Percentiles rank a stretch among this genome's conserved stretches.
These are phyloP conservation scores for Catajapyx aquilonaris DNA, from an alignment of 1,140 invertebrate genomes.

Conservation along the genomic window DNA sequence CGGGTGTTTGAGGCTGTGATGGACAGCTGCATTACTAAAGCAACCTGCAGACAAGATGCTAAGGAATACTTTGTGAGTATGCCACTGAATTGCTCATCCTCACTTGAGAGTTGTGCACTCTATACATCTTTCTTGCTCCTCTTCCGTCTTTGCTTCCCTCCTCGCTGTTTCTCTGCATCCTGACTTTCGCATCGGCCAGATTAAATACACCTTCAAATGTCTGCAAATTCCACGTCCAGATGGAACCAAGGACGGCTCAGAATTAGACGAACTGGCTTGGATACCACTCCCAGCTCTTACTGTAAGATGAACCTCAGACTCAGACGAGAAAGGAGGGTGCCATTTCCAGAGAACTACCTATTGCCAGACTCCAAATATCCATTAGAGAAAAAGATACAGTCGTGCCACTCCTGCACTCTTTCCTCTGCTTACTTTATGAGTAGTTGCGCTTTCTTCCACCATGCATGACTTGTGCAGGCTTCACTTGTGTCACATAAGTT, in stretches of 20 bases:
- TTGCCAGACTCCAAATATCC: constrained; percentile 34
- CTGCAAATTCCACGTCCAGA: constrained; percentile 37
- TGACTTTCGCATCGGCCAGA: constrained; percentile 20
- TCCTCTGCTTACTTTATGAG: too few relatives aligned
- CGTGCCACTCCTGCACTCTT: too few relatives aligned
- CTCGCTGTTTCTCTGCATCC: background rate
- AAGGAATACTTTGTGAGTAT: constrained; percentile 54
- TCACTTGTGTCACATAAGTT: too few relatives aligned
- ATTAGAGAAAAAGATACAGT: constrained; percentile 25
- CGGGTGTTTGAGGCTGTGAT: constrained; percentile 54
- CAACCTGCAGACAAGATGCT: constrained; percentile 58
- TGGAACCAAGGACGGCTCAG: constrained; percentile 33
- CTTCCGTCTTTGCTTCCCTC: background rate
- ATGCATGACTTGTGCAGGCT: too few relatives aligned
- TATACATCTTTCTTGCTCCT: constrained; percentile 3
- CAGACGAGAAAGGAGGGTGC: constrained; percentile 4
- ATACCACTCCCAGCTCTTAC: constrained; percentile 45
- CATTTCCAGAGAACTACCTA: constrained; percentile 29
- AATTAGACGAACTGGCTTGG: constrained; percentile 26
- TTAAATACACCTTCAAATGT: constrained; percentile 46
- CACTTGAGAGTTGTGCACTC: background rate
- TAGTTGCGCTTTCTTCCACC: too few relatives aligned
- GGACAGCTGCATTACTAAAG: constrained; percentile 56
- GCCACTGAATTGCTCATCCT: constrained; percentile 2
- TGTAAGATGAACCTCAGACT: too few relatives aligned